Evolutionary conservation across 2,113 vertebrate species (phyloP).

Genomic region (Asarcornis scutulata): DNA sequence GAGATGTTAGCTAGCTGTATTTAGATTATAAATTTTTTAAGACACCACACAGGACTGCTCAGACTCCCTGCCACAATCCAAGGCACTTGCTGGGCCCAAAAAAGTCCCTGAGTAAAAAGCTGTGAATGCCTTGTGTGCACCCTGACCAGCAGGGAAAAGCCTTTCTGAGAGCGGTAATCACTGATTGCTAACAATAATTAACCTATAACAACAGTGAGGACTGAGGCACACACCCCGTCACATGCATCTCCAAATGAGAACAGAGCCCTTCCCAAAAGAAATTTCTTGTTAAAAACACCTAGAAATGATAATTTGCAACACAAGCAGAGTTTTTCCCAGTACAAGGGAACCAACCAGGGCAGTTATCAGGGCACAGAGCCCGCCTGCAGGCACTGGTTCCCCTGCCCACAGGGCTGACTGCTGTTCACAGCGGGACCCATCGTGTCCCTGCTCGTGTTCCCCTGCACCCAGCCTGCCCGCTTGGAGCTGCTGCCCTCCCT

Average conservation of each 20-base stretch:
- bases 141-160: background rate
- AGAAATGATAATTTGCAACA: background rate
- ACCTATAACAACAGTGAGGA: background rate
- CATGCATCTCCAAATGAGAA: background rate
- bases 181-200: conserved; percentile 44
- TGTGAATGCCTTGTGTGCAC: background rate
- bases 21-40: background rate
- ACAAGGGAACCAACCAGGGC: accelerated
- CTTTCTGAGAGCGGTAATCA: background rate
- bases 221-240: background rate
- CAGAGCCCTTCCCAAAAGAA: background rate
- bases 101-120: background rate
- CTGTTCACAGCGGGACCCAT: background rate
- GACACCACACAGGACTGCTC: background rate
- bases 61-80: background rate
- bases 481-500: background rate
- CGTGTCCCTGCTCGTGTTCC: no score
- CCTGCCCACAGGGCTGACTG: background rate
- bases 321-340: background rate
- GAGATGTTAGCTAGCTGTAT: background rate
- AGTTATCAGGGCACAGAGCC: accelerated
- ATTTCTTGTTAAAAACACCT: conserved; percentile 2
- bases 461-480: background rate
- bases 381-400: background rate
- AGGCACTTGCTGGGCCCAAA: background rate